phyloP scores from a whole-genome alignment of 2,797 vertebrate species.

The Rousettus madagascariensis region DNA sequence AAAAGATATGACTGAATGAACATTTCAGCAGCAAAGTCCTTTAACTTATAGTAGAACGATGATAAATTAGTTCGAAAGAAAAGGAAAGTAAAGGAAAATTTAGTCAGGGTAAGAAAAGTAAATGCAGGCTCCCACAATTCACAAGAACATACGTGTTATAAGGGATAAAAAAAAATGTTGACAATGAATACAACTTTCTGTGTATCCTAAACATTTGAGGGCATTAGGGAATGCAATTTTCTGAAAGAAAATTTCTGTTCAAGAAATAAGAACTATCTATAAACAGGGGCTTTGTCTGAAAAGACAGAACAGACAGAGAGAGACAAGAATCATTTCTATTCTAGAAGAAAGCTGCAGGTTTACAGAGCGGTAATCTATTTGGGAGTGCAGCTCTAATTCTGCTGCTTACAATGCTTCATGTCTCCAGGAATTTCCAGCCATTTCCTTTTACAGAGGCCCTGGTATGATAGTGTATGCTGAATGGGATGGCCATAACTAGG shows the following conservation, averaged over 20 bases:
- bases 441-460: background rate
- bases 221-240: background rate
- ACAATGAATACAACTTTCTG: background rate
- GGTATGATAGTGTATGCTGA: background rate
- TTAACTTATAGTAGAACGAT: background rate
- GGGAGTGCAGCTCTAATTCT: background rate
- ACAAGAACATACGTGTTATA: background rate
- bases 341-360: background rate
- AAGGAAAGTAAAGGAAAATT: constrained; percentile 16
- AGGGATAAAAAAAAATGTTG: background rate
- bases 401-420: background rate
- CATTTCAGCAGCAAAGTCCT: background rate
- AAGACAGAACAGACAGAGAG: background rate
- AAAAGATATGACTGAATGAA: background rate
- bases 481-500: background rate
- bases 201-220: background rate
- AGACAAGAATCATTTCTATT: background rate
- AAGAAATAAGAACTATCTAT: background rate
- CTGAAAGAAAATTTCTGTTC: constrained; percentile 22
- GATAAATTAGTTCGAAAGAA: constrained; percentile 28
- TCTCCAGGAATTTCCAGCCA: background rate
- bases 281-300: background rate
- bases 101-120: background rate
- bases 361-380: background rate
- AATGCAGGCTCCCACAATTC: background rate